Conservation (phyloP, 2,113 vertebrate species). For the Malurus melanocephalus region DNA sequence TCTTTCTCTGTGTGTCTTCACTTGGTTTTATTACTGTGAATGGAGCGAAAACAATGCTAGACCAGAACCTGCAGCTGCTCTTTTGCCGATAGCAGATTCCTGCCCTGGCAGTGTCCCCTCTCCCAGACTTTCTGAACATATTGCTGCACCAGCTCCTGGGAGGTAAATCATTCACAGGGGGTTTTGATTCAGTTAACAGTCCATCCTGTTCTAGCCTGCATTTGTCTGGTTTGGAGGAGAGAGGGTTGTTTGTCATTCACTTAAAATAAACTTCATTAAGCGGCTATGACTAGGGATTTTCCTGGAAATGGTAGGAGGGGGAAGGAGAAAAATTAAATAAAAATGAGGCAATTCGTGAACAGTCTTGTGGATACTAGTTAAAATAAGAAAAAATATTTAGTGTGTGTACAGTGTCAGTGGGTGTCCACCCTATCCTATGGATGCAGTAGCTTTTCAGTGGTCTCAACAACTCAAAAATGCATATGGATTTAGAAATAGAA, state of each 20-base stretch:
- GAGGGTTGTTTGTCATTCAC: background rate
- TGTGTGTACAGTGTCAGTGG: accelerated
- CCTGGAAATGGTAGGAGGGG: background rate
- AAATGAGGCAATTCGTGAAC: background rate
- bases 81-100: background rate
- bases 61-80: background rate
- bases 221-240: background rate
- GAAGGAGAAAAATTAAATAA: background rate
- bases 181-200: accelerated
- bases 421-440: background rate
- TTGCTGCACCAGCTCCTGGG: background rate
- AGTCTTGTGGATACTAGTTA: background rate
- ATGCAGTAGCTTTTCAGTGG: background rate
- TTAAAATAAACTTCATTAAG: background rate
- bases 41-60: constrained; percentile 15
- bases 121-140: background rate
- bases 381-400: background rate
- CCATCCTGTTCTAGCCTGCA: background rate
- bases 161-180: constrained; percentile 49
- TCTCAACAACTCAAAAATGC: background rate
- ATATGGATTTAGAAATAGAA: background rate
- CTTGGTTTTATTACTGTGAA: background rate
- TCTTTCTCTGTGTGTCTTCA: background rate
- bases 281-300: background rate
- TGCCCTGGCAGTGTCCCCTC: background rate